Conservation (phyloP, 2,113 vertebrate genomes). For the Sceloporus tristichus region DNA sequence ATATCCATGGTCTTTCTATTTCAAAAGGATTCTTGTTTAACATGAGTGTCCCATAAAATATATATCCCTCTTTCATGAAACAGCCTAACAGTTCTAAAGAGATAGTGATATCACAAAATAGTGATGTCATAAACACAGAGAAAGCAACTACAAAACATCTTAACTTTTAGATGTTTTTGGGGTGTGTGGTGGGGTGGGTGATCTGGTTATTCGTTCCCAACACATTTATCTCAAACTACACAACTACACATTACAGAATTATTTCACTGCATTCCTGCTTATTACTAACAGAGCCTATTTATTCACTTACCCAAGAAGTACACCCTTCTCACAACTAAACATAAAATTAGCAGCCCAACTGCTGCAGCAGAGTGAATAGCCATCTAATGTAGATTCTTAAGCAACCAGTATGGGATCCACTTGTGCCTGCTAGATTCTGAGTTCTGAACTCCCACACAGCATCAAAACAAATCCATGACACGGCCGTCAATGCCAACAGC, state of each 20-base stretch:
- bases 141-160: background rate
- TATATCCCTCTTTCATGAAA: background rate
- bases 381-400: constrained; percentile 10
- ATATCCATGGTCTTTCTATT: background rate
- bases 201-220: background rate
- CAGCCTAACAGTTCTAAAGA: background rate
- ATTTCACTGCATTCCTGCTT: constrained; percentile 7
- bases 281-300: constrained; percentile 2
- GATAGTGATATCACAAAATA: background rate
- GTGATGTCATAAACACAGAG: background rate
- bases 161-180: background rate
- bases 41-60: background rate
- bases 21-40: background rate
- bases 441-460: background rate
- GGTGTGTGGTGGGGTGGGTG: background rate
- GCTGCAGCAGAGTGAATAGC: background rate
- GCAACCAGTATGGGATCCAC: background rate
- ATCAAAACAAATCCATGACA: background rate
- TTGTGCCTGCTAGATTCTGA: background rate
- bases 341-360: constrained; percentile 21
- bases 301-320: constrained; percentile 18
- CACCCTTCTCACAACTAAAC: background rate
- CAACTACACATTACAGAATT: constrained; percentile 7
- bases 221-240: background rate
- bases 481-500: fast-evolving